phyloP scores from a whole-genome alignment of 2,113 vertebrate genomes.

The Lasiurus cinereus region DNA sequence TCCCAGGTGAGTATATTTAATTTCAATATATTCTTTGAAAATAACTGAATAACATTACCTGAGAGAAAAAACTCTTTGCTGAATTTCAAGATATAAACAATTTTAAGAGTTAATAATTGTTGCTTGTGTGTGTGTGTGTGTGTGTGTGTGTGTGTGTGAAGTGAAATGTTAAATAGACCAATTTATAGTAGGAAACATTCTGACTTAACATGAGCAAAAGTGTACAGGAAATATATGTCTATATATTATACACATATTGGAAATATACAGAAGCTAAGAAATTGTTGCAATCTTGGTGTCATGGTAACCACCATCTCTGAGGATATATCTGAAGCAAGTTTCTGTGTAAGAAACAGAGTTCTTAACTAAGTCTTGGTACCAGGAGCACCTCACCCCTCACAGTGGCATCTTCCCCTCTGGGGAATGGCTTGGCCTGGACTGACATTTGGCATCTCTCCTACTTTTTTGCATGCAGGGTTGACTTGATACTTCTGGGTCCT shows the following conservation, averaged over 20 bases:
- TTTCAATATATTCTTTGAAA: conserved; percentile 40
- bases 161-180: conserved; percentile 34
- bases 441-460: background rate
- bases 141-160: background rate
- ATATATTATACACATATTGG: background rate
- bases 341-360: background rate
- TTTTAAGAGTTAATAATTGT: conserved; percentile 22
- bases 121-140: background rate
- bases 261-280: background rate
- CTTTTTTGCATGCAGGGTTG: background rate
- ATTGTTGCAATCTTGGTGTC: background rate
- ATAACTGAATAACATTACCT: conserved; percentile 18
- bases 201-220: conserved; percentile 29
- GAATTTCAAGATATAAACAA: conserved; percentile 37
- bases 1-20: conserved; percentile 30
- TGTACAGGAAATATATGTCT: background rate
- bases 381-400: background rate
- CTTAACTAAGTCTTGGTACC: background rate
- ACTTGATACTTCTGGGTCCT: background rate
- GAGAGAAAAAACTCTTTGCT: background rate
- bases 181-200: conserved; percentile 25
- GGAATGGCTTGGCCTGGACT: background rate
- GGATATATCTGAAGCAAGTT: background rate
- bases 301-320: background rate
- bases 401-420: background rate